Percentiles rank a stretch among this genome's conserved stretches.
phyloP scores from a whole-genome alignment of 2,113 vertebrate species.

The Catharus fuscescens region DNA sequence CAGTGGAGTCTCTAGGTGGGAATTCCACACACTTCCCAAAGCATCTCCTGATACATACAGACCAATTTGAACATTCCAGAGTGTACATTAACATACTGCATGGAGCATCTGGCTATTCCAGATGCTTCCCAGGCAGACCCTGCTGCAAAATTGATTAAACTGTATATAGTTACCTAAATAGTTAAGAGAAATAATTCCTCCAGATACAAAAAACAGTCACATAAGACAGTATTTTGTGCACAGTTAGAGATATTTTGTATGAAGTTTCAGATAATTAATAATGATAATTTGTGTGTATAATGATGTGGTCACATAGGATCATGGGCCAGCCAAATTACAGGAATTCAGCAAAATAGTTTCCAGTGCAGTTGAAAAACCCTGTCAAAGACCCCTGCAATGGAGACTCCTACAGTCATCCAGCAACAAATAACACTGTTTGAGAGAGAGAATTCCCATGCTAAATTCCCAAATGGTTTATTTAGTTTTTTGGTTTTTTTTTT shows the following conservation, averaged over 20 bases:
- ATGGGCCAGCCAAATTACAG: background rate
- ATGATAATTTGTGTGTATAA: background rate
- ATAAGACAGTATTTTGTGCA: background rate
- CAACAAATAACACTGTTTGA: background rate
- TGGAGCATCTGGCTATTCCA: background rate
- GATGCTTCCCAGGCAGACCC: background rate
- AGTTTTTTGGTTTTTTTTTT: background rate
- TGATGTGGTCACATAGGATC: background rate
- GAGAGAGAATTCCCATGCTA: background rate
- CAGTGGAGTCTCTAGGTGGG: background rate
- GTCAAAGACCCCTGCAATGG: background rate
- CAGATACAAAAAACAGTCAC: background rate
- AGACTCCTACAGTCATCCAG: background rate
- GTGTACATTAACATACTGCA: background rate
- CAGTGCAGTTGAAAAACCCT: background rate
- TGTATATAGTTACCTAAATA: background rate
- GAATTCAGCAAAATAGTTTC: background rate
- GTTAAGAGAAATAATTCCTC: background rate
- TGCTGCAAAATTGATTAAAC: background rate
- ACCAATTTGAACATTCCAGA: background rate
- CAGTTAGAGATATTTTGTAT: background rate
- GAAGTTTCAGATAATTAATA: background rate
- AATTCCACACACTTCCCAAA: background rate
- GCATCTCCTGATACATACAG: background rate
- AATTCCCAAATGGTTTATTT: background rate